phyloP scores from a whole-genome alignment of 2,888 invertebrate genomes.

The Gymnoscelis rufifasciata region DNA sequence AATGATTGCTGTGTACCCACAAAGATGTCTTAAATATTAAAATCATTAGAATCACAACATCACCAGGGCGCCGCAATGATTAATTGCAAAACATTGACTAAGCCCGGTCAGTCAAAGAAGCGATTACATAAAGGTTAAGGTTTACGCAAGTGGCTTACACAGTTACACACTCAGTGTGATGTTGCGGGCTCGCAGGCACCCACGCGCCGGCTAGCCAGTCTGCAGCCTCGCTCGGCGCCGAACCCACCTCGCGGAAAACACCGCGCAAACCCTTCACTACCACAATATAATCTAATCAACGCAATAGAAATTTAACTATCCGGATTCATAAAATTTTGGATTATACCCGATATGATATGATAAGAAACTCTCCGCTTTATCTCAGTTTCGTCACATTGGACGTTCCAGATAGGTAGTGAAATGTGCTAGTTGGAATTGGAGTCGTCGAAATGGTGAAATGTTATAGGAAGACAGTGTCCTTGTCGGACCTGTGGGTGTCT shows the following conservation, averaged over 20 bases:
- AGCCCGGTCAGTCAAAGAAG: constrained; percentile 47
- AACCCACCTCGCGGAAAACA: background rate
- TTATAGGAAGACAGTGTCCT: constrained; percentile 50
- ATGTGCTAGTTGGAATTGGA: constrained; percentile 23
- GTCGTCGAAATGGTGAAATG: constrained; percentile 62
- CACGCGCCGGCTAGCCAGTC: constrained; percentile 20
- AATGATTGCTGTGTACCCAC: no score
- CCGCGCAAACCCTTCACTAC: background rate
- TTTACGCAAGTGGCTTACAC: constrained; percentile 53
- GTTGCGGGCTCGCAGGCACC: constrained; percentile 17
- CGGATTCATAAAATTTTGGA: background rate
- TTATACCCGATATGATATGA: background rate
- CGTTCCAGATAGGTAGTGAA: constrained; percentile 9
- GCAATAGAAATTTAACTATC: no score
- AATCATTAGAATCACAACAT: background rate
- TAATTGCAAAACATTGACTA: constrained; percentile 35
- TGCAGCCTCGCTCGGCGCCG: constrained; percentile 30
- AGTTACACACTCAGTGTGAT: constrained; percentile 20
- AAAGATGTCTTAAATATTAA: no score
- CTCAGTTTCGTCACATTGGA: constrained; percentile 28
- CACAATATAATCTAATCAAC: background rate
- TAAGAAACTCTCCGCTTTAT: constrained; percentile 19
- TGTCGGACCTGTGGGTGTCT: constrained; percentile 62
- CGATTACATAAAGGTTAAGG: constrained; percentile 61
- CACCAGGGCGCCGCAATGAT: constrained; percentile 1